phyloP scores from a whole-genome alignment of 2,113 vertebrate genomes.

The Pangasianodon hypophthalmus region DNA sequence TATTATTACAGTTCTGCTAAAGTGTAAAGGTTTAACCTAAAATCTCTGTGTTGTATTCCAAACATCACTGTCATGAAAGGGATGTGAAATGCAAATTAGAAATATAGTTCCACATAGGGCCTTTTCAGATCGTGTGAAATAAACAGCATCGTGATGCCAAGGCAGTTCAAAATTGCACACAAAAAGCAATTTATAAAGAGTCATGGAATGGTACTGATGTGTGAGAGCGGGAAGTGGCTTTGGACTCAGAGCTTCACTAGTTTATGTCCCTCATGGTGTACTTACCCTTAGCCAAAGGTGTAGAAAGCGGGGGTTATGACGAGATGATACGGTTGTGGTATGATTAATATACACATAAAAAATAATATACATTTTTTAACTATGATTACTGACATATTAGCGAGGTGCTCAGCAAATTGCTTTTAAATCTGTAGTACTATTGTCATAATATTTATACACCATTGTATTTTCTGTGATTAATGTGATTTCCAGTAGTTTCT shows the following conservation, averaged over 20 bases:
- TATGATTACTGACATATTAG: background rate
- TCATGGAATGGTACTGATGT: background rate
- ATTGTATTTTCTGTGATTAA: background rate
- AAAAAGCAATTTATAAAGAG: background rate
- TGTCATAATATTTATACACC: background rate
- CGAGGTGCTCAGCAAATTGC: background rate
- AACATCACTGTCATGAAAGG: background rate
- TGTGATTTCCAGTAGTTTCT: background rate
- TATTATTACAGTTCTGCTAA: background rate
- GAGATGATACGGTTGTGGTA: background rate
- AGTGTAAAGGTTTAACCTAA: background rate
- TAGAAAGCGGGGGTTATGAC: background rate
- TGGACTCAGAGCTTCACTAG: too few species aligned
- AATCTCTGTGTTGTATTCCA: background rate
- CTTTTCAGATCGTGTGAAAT: background rate
- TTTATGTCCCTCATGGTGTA: background rate
- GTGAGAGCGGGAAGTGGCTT: background rate
- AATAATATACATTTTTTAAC: background rate
- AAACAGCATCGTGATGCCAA: background rate
- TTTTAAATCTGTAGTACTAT: background rate
- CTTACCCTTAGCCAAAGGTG: background rate
- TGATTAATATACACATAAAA: background rate
- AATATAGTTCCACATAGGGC: background rate
- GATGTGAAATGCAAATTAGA: background rate
- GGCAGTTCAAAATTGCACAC: background rate